A percentile compares a stretch with the other conserved stretches of the same genome.
Conservation (phyloP, 2,797 vertebrate genomes). For the Malurus splendens region DNA sequence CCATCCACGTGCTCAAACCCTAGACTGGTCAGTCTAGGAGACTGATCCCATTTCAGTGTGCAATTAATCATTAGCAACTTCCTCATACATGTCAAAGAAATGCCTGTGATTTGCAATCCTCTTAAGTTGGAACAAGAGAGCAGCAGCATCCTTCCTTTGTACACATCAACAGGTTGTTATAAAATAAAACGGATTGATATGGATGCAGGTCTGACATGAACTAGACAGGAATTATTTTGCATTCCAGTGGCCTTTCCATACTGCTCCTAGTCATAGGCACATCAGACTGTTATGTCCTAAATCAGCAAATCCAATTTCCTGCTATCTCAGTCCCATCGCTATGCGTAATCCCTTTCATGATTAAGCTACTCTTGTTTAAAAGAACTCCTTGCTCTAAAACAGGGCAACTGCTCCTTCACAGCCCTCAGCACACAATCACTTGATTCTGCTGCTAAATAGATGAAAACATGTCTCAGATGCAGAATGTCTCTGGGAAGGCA, state of each 20-base stretch:
- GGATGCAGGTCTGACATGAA: neutral
- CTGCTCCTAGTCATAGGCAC: neutral
- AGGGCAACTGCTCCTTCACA: neutral
- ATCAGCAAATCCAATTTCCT: conserved; percentile 47
- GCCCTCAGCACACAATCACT: neutral
- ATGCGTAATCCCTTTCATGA: conserved; percentile 5
- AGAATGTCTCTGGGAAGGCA: conserved; percentile 5
- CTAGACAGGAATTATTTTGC: neutral
- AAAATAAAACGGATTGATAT: neutral
- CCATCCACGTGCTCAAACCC: neutral
- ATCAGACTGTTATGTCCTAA: conserved; percentile 4
- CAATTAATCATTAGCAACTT: neutral
- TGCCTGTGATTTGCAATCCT: neutral
- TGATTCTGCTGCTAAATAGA: conserved; percentile 30
- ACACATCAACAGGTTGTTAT: neutral
- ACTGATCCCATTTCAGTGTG: neutral
- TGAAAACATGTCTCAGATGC: conserved; percentile 20
- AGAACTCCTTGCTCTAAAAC: conserved; percentile 8
- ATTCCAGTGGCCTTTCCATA: neutral
- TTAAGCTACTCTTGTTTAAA: conserved; percentile 40
- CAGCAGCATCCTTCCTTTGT: neutral
- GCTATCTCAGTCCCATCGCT: neutral
- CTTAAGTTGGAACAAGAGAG: neutral
- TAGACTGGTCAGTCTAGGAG: neutral
- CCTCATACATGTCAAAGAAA: neutral